Evolutionary conservation across 1,140 invertebrate species (phyloP).

Genomic region (Drosophila obscura): DNA sequence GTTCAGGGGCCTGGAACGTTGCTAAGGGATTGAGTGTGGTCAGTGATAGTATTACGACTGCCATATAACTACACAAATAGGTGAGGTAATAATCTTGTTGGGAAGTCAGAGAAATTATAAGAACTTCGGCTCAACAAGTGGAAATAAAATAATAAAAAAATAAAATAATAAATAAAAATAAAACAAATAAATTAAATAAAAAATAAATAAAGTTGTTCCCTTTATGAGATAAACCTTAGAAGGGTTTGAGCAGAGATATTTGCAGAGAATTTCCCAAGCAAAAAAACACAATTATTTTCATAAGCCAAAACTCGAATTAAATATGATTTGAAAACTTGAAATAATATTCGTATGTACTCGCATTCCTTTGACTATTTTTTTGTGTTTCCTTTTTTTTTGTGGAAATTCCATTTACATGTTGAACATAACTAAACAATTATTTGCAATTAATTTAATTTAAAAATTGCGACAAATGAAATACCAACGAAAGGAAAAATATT

Average conservation of each 20-base stretch:
- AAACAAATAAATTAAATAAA: too few relatives aligned
- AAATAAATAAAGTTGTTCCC: too few relatives aligned
- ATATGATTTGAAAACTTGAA: background rate
- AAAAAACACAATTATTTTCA: background rate
- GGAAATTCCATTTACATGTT: conserved; percentile 33
- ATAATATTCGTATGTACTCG: background rate
- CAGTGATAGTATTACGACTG: conserved; percentile 32
- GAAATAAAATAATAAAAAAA: too few relatives aligned
- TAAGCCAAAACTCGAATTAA: conserved; percentile 1
- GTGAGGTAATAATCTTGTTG: conserved; percentile 10
- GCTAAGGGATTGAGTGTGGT: conserved; percentile 50
- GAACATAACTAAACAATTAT: conserved; percentile 46
- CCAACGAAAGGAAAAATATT: conserved; percentile 55
- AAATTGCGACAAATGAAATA: conserved; percentile 62
- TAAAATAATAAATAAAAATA: too few relatives aligned
- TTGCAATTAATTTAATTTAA: conserved; percentile 55
- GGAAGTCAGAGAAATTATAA: conserved; percentile 11
- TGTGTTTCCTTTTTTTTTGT: background rate
- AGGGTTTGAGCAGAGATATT: too few relatives aligned
- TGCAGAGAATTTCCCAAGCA: background rate
- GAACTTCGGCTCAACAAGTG: background rate
- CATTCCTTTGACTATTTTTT: conserved; percentile 8
- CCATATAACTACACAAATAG: conserved; percentile 30
- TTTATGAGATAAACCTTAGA: too few relatives aligned
- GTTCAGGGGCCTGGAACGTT: conserved; percentile 45